Evolutionary conservation across 1,140 invertebrate genomes (phyloP).

Genomic region (Leptopilina boulardi): DNA sequence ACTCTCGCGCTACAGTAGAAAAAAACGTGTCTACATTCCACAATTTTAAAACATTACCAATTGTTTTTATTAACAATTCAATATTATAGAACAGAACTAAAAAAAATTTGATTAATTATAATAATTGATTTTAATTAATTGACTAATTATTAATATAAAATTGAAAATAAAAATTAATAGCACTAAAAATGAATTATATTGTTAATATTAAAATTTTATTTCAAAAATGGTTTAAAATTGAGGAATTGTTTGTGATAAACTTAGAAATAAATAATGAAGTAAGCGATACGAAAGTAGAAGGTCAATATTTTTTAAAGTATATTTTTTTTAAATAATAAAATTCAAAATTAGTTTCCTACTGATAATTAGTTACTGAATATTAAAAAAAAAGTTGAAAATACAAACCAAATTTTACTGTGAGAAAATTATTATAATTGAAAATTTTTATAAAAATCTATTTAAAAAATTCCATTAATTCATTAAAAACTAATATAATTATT

Average conservation of each 20-base stretch:
- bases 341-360: not conserved
- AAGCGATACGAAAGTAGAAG: not conserved
- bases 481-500: no score
- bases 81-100: no score
- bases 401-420: not conserved
- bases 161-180: no score
- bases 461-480: no score
- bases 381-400: not conserved
- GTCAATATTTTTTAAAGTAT: not conserved
- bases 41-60: not conserved
- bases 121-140: no score
- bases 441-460: no score
- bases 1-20: constrained; percentile 54
- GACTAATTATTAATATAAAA: no score
- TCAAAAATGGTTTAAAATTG: not conserved
- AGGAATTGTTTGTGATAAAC: not conserved
- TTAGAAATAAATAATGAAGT: not conserved
- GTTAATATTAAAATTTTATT: no score
- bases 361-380: not conserved
- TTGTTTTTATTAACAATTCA: no score
- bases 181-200: no score
- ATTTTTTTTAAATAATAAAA: not conserved
- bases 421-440: not conserved
- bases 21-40: constrained; percentile 3
- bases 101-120: no score